Base-by-base conservation (phyloP, 2,888 invertebrate genomes). In the Caenorhabditis virilis region DNA sequence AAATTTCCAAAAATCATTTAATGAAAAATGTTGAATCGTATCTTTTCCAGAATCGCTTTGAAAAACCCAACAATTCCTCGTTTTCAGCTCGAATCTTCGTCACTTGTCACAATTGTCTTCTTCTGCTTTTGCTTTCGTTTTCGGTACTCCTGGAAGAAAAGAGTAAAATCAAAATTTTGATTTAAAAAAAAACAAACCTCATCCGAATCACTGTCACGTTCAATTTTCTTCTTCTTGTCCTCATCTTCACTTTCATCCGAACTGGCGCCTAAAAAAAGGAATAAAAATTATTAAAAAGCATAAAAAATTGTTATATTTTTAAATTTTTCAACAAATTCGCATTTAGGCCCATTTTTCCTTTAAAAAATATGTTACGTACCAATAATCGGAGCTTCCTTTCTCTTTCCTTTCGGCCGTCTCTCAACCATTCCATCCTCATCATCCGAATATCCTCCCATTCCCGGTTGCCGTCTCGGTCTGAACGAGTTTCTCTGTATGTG, bases 61-160 rank as follows among this genome's bases (percentile, higher is more conserved):
- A n/a, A n/a, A n/a, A n/a, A n/a, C n/a, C n/a, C n/a, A n/a, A n/a
- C n/a, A n/a, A n/a, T n/a, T n/a, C n/a, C n/a, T n/a, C n/a, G n/a
- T n/a, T n/a, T n/a, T n/a, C 50, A 66, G 30, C 65, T 68, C 11
- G 61, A 63, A 11, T 74, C 74, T 30, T 74, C 74, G 30, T 70
- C 74, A 54, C 70, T 70, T 13, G 70, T 59, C 16, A 72, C 61
- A 42, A 74, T 72, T 45, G 59, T 64, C 56, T 72, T 72, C 61
- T 69, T 70, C 45, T 70, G 63, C 36, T 61, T 60, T 27, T 59
- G 65, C 42, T 66, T 68, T 35, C 51, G 48, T 13, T 66, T 58
- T 0, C 64, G 57, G 36, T 68, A 56, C 35, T 69, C 72, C 54
- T 61, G 41, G 30, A 49, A 50, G 0, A 35, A 46, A 52, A 15